These are phyloP conservation scores for Clarias laeviceps DNA, from an alignment of 2,797 vertebrate genomes.

Conservation along the genomic window DNA sequence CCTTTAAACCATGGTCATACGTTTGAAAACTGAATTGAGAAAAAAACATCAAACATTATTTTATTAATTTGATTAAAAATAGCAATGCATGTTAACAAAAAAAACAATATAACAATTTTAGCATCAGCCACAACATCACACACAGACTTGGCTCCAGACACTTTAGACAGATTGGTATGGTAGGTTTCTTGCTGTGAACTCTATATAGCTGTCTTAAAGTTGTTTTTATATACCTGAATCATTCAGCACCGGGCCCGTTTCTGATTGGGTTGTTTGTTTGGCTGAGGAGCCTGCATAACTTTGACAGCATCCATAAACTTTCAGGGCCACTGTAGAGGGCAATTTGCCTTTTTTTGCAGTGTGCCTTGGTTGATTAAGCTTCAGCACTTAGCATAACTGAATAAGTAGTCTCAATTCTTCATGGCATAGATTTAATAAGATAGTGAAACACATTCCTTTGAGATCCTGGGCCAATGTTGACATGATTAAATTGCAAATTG, in stretches of 20 bases:
- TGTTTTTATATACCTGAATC: neutral
- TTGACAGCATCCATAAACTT: slow-evolving; percentile 6
- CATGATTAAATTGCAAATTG: neutral
- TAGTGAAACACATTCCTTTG: neutral
- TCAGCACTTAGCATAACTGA: neutral
- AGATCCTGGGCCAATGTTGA: too few relatives aligned
- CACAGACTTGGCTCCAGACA: neutral
- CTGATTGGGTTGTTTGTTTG: neutral
- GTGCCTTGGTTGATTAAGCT: neutral
- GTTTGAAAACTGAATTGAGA: neutral
- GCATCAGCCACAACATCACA: neutral
- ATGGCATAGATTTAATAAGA: neutral
- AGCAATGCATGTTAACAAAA: neutral
- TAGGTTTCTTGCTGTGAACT: neutral
- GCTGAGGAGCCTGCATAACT: neutral
- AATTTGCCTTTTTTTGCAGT: neutral
- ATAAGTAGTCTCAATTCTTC: neutral
- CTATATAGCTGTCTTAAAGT: neutral
- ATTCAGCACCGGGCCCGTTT: neutral
- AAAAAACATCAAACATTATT: neutral
- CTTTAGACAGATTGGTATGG: neutral
- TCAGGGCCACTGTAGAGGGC: neutral
- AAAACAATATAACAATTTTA: neutral
- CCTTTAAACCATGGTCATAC: neutral
- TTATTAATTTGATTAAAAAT: neutral